Base-by-base conservation (phyloP, 2,797 vertebrate species). In the Rhynchotus rufescens region DNA sequence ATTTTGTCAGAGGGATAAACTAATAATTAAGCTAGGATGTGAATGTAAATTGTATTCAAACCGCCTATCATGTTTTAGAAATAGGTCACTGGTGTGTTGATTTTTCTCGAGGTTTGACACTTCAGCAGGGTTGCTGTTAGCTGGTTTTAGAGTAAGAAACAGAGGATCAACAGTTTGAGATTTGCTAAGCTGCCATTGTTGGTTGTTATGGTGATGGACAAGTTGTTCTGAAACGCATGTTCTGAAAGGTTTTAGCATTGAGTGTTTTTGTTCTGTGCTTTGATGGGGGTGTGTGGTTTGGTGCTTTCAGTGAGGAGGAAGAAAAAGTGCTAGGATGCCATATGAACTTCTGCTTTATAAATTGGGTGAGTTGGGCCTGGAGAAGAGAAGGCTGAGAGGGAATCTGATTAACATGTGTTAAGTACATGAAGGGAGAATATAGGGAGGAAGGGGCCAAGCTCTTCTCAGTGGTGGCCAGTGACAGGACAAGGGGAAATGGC, bases 1-100 rank as follows among this genome's bases (percentile, higher is more conserved):
- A 17, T 91, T 90, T 94, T 93, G 13, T 60, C 45, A 28, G 47
- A 91, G 45, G 6, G 21, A n/a, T 88, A 90, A 77, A 10, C 6
- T 86, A 66, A 22, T 57, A 86, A 68, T 12, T 60, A 19, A 88
- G 77, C 15, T 12, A 3, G 78, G 28, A 5, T 5, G 4, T 84
- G 34, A 72, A 57, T 64, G n/a, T 36, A 72, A 57, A n/a, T 67
- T 32, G 16, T 81, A 16, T 78, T 64, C 44, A 71, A 32, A 71
- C n/a, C 15, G 4, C 15, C 20, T 51, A 6, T 66, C 7, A 7
- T 44, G 45, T 38, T 72, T 64, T 15, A 12, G 61, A 77, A 88
- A 20, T 17, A 23, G n/a, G 62, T 38, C 38, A 4, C 7, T 14
- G n/a, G 16, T 49, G 14, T 54, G 59, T 73, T 12, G n/a, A 25